Evolutionary conservation across 1,140 invertebrate species (phyloP).

Genomic region (Drosophila tropicalis): DNA sequence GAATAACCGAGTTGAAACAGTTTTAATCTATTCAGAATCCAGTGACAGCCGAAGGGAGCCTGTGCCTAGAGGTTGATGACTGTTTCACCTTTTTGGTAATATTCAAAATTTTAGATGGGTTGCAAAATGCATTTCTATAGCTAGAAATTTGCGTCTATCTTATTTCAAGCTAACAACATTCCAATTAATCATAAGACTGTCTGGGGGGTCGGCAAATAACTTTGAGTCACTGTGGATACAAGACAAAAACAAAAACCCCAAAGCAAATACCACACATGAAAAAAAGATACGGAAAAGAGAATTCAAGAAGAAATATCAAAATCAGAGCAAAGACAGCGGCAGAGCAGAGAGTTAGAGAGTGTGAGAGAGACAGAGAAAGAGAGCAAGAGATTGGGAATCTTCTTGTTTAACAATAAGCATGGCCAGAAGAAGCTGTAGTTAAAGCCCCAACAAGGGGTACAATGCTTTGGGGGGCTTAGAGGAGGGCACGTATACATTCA

Average conservation of each 20-base stretch:
- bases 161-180: not conserved
- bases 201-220: no score
- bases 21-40: no score
- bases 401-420: constrained; percentile 1
- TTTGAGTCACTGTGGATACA: not conserved
- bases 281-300: constrained; percentile 28
- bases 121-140: no score
- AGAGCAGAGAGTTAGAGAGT: constrained; percentile 17
- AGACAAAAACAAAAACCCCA: not conserved
- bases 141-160: no score
- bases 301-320: constrained; percentile 29
- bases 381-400: constrained; percentile 6
- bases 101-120: no score
- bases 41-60: no score
- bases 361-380: no score
- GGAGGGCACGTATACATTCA: not conserved
- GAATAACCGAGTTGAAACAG: no score
- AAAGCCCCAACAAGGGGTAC: not conserved
- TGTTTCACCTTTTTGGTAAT: no score
- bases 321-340: constrained; percentile 8
- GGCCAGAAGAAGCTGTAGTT: constrained; percentile 1
- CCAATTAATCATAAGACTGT: no score
- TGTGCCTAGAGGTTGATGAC: no score
- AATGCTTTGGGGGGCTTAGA: not conserved
- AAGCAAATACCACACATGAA: constrained; percentile 21